phyloP scores from a whole-genome alignment of 2,797 vertebrate species.

The Pseudochirops corinnae region DNA sequence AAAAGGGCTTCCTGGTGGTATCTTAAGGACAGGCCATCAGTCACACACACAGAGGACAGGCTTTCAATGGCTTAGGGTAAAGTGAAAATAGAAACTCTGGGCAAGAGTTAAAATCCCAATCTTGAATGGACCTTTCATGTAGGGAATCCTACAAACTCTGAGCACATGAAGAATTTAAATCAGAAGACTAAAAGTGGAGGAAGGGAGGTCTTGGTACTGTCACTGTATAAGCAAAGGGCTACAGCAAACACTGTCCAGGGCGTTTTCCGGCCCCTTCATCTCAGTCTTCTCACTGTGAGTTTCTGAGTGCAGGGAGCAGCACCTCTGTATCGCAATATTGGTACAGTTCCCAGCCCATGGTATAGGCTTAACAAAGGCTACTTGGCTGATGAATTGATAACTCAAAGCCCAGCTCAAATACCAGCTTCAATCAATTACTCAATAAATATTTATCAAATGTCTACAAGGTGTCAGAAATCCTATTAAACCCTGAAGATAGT shows the following conservation, averaged over 20 bases:
- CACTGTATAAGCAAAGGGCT: not conserved
- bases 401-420: not conserved
- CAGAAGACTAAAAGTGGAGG: not conserved
- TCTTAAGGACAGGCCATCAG: not conserved
- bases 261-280: not conserved
- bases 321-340: not conserved
- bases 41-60: not conserved
- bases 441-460: not conserved
- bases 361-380: not conserved
- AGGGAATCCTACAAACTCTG: conserved; percentile 23
- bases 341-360: too few species aligned
- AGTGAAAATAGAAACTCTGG: conserved; percentile 25
- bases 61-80: not conserved
- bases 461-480: not conserved
- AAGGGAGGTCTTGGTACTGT: not conserved
- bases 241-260: not conserved
- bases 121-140: not conserved
- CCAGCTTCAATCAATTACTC: not conserved
- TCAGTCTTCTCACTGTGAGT: not conserved
- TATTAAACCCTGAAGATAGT: not conserved
- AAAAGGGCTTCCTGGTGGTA: not conserved
- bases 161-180: not conserved
- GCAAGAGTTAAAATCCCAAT: conserved; percentile 20
- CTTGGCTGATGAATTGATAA: not conserved
- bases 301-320: not conserved